Conservation (phyloP, 2,888 invertebrate species). For the Chaetoderma sp. region DNA sequence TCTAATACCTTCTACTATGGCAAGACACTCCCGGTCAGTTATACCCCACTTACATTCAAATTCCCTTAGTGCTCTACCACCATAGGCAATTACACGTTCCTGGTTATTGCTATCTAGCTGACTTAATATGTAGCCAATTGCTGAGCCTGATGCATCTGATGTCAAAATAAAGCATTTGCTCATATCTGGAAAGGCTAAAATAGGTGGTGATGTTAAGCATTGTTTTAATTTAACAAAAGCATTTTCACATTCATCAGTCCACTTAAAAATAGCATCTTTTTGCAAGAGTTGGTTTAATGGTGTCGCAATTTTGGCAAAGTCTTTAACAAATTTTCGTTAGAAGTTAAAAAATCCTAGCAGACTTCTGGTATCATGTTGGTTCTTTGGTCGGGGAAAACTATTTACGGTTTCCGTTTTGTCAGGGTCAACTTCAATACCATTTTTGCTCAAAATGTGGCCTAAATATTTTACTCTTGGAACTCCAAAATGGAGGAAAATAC, state of each 20-base stretch:
- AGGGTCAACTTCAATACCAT: conserved; percentile 33
- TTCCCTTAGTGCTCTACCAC: conserved; percentile 29
- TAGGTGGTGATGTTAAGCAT: conserved; percentile 24
- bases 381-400: conserved; percentile 24
- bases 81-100: conserved; percentile 35
- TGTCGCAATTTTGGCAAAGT: conserved; percentile 32
- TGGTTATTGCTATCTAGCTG: too few relatives aligned
- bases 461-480: conserved; percentile 34
- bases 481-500: conserved; percentile 33
- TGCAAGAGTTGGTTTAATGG: conserved; percentile 32
- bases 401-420: conserved; percentile 23
- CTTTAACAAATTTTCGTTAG: conserved; percentile 32
- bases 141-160: conserved; percentile 30
- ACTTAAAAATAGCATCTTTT: conserved; percentile 29
- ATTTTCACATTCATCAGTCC: conserved; percentile 30
- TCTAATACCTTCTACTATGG: conserved; percentile 34
- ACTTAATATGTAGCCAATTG: conserved; percentile 31
- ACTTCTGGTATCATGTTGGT: conserved; percentile 22
- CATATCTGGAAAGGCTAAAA: conserved; percentile 36
- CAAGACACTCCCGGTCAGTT: conserved; percentile 36
- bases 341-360: conserved; percentile 33
- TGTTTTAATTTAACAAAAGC: conserved; percentile 30
- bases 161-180: conserved; percentile 25
- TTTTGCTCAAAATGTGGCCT: conserved; percentile 33
- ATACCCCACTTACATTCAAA: conserved; percentile 30